These are phyloP conservation scores for Celastrina argiolus DNA, from an alignment of 2,888 invertebrate species.

Conservation along the genomic window DNA sequence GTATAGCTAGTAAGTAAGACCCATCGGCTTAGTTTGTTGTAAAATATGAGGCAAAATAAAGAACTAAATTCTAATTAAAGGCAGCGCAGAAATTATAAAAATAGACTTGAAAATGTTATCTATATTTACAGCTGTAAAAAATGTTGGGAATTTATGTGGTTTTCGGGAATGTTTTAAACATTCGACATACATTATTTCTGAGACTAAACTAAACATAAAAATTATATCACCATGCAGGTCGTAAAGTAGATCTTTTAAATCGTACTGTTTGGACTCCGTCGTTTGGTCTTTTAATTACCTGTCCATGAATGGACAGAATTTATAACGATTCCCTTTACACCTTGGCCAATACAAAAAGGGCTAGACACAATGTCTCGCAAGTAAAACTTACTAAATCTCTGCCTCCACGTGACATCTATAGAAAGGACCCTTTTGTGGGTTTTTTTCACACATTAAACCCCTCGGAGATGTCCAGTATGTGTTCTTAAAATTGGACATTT, in stretches of 20 bases:
- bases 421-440: conserved; percentile 75
- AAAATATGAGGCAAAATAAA: background rate
- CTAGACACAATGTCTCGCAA: conserved; percentile 51
- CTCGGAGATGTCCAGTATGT: conserved; percentile 49
- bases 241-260: conserved; percentile 5
- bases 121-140: too few relatives aligned
- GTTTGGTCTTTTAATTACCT: conserved; percentile 18
- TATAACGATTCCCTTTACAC: conserved; percentile 15
- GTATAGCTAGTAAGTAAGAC: background rate
- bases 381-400: conserved; percentile 56
- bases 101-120: too few relatives aligned
- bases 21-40: background rate
- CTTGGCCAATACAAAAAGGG: background rate
- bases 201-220: background rate
- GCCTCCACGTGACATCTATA: conserved; percentile 45
- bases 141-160: background rate
- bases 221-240: background rate
- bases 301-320: conserved; percentile 12
- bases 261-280: conserved; percentile 1
- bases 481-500: conserved; percentile 30
- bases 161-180: background rate
- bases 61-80: background rate
- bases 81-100: too few relatives aligned
- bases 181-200: background rate
- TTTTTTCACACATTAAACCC: conserved; percentile 46